These are phyloP conservation scores for Vultur gryphus DNA, from an alignment of 2,797 vertebrate species.

Conservation along the genomic window DNA sequence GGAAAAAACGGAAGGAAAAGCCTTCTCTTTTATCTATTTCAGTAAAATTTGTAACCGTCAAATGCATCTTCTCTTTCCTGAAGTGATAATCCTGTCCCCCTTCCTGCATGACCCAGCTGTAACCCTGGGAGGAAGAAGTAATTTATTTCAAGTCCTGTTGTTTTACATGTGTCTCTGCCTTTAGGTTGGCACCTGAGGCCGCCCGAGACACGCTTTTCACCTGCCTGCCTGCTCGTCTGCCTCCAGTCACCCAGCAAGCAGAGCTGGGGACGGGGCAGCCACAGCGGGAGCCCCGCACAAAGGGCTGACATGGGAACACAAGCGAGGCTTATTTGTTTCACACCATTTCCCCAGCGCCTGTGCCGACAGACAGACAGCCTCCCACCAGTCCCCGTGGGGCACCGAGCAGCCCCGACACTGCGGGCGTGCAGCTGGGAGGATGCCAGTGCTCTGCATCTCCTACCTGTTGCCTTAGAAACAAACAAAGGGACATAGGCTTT, in stretches of 20 bases:
- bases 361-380: slow-evolving; percentile 43
- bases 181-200: background rate
- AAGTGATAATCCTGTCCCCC: slow-evolving; percentile 57
- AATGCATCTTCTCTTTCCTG: slow-evolving; percentile 71
- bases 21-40: slow-evolving; percentile 69
- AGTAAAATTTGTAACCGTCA: slow-evolving; percentile 56
- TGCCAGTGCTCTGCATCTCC: slow-evolving; percentile 28
- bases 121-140: slow-evolving; percentile 67
- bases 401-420: background rate
- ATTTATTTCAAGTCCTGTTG: slow-evolving; percentile 47
- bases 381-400: background rate
- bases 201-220: slow-evolving; percentile 40
- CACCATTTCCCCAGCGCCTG: slow-evolving; percentile 16
- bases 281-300: background rate
- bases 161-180: background rate
- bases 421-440: slow-evolving; percentile 15
- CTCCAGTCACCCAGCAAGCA: slow-evolving; percentile 1
- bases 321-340: slow-evolving; percentile 59
- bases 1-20: background rate
- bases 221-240: slow-evolving; percentile 51
- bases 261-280: slow-evolving; percentile 35
- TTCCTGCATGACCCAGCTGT: slow-evolving; percentile 63
- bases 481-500: background rate
- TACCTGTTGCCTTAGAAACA: slow-evolving; percentile 62
- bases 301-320: slow-evolving; percentile 34